These are phyloP conservation scores for Agonopterix alstromeriana DNA, from an alignment of 2,888 invertebrate genomes.

Conservation along the genomic window DNA sequence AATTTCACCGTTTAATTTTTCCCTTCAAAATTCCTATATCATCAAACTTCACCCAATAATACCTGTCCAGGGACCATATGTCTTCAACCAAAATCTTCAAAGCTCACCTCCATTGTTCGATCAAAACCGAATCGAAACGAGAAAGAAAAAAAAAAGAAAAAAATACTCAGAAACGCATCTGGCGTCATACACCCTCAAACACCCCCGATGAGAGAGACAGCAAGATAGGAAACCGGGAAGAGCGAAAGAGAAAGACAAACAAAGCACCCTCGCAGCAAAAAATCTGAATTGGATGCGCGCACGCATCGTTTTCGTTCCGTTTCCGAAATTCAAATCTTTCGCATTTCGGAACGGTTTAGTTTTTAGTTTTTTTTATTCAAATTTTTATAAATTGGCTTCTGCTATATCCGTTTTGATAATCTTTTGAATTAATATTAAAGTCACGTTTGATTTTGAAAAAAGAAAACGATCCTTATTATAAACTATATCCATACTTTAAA, in stretches of 20 bases:
- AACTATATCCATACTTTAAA: no score
- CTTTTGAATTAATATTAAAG: no score
- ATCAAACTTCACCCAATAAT: constrained; percentile 6
- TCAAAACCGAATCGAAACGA: constrained; percentile 32
- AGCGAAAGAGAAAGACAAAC: constrained; percentile 14
- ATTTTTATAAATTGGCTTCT: constrained; percentile 7
- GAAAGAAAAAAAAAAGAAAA: constrained; percentile 24
- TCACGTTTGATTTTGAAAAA: no score
- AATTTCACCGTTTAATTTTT: no score
- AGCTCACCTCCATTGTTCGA: constrained; percentile 33
- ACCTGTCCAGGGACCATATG: constrained; percentile 35
- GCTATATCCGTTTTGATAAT: background rate
- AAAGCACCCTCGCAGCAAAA: constrained; percentile 16
- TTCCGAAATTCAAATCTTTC: constrained; percentile 36
- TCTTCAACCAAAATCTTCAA: constrained; percentile 16
- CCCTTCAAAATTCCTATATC: no score
- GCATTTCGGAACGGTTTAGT: constrained; percentile 12
- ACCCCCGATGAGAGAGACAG: constrained; percentile 35
- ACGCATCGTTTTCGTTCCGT: constrained; percentile 34
- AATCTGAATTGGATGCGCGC: constrained; percentile 37
- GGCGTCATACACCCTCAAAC: constrained; percentile 42
- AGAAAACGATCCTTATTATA: no score
- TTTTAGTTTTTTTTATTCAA: constrained; percentile 10
- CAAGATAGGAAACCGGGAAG: constrained; percentile 4
- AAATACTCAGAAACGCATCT: constrained; percentile 35